These are phyloP conservation scores for Zosterops lateralis DNA, from an alignment of 2,113 vertebrate genomes.

Conservation along the genomic window DNA sequence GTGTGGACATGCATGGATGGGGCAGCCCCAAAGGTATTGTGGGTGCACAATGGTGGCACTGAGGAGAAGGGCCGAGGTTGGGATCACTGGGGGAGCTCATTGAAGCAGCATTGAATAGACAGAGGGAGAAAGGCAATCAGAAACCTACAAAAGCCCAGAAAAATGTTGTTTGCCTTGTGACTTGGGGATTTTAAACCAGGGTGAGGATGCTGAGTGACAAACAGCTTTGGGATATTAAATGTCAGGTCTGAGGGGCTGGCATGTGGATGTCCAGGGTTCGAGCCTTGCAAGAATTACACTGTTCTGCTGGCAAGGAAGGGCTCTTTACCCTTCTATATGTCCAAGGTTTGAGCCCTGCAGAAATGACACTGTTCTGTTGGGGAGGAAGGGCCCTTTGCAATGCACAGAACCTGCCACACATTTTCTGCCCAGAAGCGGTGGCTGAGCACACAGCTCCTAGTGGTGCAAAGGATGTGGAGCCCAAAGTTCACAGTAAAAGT, in stretches of 20 bases:
- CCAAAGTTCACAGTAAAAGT: not conserved
- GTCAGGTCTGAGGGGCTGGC: conserved; percentile 12
- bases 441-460: not conserved
- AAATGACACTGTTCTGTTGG: not conserved
- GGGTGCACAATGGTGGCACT: conserved; percentile 61
- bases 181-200: conserved; percentile 34
- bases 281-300: not conserved
- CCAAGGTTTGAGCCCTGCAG: not conserved
- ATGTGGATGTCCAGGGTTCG: not conserved
- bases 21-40: conserved; percentile 51
- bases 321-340: not conserved
- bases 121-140: conserved; percentile 52
- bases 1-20: conserved; percentile 40
- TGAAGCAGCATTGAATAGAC: conserved; percentile 56
- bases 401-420: not conserved
- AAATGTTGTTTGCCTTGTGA: conserved; percentile 65
- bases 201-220: conserved; percentile 55
- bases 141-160: conserved; percentile 37
- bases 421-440: not conserved
- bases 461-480: fast-evolving
- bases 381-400: not conserved
- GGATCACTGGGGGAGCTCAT: conserved; percentile 52
- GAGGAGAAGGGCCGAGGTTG: conserved; percentile 24
- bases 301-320: not conserved
- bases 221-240: conserved; percentile 42